Conservation (phyloP, 2,888 invertebrate species). For the Lagria hirta region DNA sequence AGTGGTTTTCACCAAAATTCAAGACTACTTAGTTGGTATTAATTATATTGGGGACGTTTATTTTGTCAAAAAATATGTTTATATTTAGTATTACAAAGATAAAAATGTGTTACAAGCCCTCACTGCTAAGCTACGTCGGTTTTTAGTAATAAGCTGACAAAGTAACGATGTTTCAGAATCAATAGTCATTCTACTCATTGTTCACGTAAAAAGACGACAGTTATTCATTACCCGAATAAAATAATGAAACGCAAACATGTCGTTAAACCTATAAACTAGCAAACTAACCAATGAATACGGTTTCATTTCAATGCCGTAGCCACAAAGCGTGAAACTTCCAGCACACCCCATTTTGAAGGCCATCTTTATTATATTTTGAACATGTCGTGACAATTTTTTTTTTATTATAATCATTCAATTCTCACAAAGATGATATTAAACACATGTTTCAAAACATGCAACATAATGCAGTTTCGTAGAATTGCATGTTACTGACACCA, state of each 20-base stretch:
- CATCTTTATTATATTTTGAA: constrained; percentile 24
- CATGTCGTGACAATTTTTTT: constrained; percentile 23
- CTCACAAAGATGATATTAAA: constrained; percentile 18
- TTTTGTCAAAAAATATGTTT: no score
- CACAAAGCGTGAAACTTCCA: constrained; percentile 29
- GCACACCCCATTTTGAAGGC: constrained; percentile 31
- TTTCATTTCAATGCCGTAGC: constrained; percentile 27
- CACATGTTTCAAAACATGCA: constrained; percentile 25
- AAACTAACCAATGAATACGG: constrained; percentile 18
- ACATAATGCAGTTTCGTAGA: constrained; percentile 30
- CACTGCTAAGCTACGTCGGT: no score
- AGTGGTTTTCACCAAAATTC: no score
- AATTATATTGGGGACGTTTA: no score
- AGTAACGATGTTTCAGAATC: constrained; percentile 9
- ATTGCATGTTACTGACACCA: constrained; percentile 27
- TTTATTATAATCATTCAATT: constrained; percentile 11
- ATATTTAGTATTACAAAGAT: no score
- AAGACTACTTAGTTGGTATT: no score
- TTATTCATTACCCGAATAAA: constrained; percentile 25
- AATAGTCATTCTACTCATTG: constrained; percentile 13
- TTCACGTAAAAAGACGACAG: constrained; percentile 8
- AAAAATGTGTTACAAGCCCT: no score
- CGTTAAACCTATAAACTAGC: constrained; percentile 9
- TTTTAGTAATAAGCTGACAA: constrained; percentile 1
- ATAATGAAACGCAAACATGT: constrained; percentile 24